phyloP scores from a whole-genome alignment of 2,113 vertebrate genomes.

The Theristicus caerulescens region DNA sequence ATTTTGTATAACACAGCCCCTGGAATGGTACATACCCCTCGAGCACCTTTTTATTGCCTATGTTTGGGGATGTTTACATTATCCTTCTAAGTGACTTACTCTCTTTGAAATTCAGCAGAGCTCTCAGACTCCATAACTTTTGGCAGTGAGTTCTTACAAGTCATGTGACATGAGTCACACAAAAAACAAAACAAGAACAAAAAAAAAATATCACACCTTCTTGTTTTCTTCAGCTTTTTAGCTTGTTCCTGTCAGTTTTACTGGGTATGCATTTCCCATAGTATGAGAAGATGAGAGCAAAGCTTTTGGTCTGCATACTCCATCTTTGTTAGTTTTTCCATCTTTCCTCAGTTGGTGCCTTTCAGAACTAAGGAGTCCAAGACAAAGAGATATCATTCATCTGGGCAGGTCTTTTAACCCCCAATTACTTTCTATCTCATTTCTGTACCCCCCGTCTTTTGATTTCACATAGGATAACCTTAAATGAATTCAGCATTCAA shows the following conservation, averaged over 20 bases:
- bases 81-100: background rate
- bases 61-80: background rate
- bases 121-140: background rate
- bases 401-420: background rate
- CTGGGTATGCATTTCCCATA: background rate
- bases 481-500: background rate
- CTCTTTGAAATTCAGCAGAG: background rate
- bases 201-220: background rate
- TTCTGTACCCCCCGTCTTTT: background rate
- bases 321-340: background rate
- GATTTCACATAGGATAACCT: background rate
- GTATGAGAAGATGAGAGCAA: background rate
- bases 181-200: background rate
- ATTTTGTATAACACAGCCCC: background rate
- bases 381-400: background rate
- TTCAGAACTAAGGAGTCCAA: background rate
- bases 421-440: background rate
- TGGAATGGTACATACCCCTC: background rate
- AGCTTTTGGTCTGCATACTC: background rate
- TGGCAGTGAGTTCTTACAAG: background rate
- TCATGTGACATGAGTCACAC: background rate
- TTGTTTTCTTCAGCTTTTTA: background rate
- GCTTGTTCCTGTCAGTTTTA: background rate
- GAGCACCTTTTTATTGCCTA: background rate
- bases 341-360: background rate